These are phyloP conservation scores for Chamaea fasciata DNA, from an alignment of 2,113 vertebrate species.

Conservation along the genomic window DNA sequence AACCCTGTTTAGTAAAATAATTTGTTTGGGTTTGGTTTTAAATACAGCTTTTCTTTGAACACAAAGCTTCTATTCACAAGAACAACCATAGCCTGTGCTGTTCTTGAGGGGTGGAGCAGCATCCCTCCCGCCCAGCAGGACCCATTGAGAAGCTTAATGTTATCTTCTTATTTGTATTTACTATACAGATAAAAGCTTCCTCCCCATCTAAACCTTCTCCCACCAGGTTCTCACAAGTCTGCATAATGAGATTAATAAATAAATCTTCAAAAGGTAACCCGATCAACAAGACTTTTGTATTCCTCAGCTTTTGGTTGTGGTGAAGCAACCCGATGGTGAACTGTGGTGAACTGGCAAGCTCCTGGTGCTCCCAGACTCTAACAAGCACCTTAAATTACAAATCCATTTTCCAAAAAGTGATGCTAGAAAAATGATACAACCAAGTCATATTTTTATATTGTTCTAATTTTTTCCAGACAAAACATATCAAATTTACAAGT, in stretches of 20 bases:
- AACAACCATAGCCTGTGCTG: not conserved
- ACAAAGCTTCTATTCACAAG: not conserved
- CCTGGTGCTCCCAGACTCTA: not conserved
- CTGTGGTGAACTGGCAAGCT: not conserved
- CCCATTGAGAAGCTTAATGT: not conserved
- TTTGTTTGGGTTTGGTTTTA: conserved; percentile 13
- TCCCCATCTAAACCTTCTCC: conserved; percentile 4
- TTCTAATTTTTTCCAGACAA: conserved; percentile 38
- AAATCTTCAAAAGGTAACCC: conserved; percentile 15
- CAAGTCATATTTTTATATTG: not conserved
- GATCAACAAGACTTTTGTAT: not conserved
- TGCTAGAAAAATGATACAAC: not conserved
- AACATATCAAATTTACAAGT: conserved; percentile 12
- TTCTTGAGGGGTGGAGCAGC: not conserved
- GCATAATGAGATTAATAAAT: conserved; percentile 26
- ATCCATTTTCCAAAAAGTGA: not conserved
- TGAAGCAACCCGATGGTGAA: not conserved
- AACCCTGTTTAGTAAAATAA: not conserved
- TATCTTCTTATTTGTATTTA: conserved; percentile 33
- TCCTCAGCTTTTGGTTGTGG: not conserved
- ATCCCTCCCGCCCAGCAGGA: not conserved
- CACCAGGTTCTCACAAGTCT: conserved; percentile 24
- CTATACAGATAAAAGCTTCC: not conserved
- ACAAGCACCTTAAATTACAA: not conserved
- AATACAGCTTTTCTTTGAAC: not conserved